These are phyloP conservation scores for Drosophila hamatofila DNA, from an alignment of 2,888 invertebrate species.

Conservation along the genomic window DNA sequence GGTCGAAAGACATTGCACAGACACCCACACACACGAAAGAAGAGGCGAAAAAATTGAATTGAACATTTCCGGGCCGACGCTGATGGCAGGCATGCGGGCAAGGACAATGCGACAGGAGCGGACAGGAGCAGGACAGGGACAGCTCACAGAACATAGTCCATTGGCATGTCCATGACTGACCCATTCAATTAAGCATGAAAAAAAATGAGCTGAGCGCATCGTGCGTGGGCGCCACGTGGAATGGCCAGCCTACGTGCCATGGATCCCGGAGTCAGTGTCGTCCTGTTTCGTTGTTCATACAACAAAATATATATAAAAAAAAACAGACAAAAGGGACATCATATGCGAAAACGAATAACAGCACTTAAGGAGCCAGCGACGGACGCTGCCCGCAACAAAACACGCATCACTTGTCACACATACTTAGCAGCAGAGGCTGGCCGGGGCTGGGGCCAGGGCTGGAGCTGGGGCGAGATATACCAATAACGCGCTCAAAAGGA, in stretches of 20 bases:
- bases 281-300: not conserved
- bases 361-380: conserved; percentile 80
- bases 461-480: conserved; percentile 14
- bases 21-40: not conserved
- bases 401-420: conserved; percentile 84
- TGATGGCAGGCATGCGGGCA: conserved; percentile 62
- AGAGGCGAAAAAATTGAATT: conserved; percentile 68
- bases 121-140: conserved; percentile 49
- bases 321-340: conserved; percentile 68
- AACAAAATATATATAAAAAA: not conserved
- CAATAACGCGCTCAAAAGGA: conserved; percentile 54
- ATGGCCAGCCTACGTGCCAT: conserved; percentile 52
- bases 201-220: conserved; percentile 59
- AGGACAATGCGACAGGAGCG: conserved; percentile 26
- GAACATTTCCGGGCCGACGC: conserved; percentile 71
- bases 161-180: conserved; percentile 82
- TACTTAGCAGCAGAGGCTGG: conserved; percentile 57
- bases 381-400: conserved; percentile 81
- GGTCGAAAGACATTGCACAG: conserved; percentile 20
- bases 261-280: conserved; percentile 15
- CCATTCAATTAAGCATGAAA: conserved; percentile 85
- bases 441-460: not conserved
- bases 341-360: conserved; percentile 50
- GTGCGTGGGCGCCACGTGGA: conserved; percentile 7
- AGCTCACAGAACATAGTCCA: conserved; percentile 47